Percentiles rank a stretch among this genome's conserved stretches.
Evolutionary conservation across 2,113 vertebrate genomes (phyloP).

Genomic region (Carassius gibelio): DNA sequence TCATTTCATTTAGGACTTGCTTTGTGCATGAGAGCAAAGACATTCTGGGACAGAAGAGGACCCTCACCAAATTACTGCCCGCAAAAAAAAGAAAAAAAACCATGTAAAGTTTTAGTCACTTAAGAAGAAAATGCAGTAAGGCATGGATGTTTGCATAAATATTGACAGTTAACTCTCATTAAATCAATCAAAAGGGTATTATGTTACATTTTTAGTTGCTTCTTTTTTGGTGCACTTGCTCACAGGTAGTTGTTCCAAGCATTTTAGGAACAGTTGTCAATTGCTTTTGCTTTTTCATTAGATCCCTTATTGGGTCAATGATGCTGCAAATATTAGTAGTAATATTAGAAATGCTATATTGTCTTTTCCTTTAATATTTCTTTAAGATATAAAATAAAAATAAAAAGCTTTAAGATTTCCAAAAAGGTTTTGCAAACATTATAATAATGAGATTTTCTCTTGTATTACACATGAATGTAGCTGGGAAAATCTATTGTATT

Average conservation of each 20-base stretch:
- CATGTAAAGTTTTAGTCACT: not conserved
- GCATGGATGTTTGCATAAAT: not conserved
- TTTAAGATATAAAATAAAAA: not conserved
- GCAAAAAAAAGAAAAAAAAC: not conserved
- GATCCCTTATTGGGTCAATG: not conserved
- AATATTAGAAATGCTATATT: not conserved
- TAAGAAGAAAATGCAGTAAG: not conserved
- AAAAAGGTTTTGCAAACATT: not conserved
- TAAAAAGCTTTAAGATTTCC: too few relatives aligned
- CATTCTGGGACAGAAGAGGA: not conserved
- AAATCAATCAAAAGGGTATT: not conserved
- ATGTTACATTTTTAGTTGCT: not conserved
- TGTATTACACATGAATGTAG: too few relatives aligned
- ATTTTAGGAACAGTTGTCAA: not conserved
- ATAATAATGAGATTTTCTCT: too few relatives aligned
- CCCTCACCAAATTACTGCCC: not conserved
- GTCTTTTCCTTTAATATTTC: not conserved
- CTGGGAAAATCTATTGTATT: too few relatives aligned
- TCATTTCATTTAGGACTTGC: not conserved
- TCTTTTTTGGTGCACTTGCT: not conserved
- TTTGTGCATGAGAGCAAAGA: not conserved
- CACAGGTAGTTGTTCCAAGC: not conserved
- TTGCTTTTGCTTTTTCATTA: not conserved
- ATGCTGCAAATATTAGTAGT: not conserved
- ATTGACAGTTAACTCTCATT: not conserved